Evolutionary conservation across 2,113 vertebrate species (phyloP), one percentile per base, ranked within the genome.

Genomic region (Aplodontia rufa): DNA sequence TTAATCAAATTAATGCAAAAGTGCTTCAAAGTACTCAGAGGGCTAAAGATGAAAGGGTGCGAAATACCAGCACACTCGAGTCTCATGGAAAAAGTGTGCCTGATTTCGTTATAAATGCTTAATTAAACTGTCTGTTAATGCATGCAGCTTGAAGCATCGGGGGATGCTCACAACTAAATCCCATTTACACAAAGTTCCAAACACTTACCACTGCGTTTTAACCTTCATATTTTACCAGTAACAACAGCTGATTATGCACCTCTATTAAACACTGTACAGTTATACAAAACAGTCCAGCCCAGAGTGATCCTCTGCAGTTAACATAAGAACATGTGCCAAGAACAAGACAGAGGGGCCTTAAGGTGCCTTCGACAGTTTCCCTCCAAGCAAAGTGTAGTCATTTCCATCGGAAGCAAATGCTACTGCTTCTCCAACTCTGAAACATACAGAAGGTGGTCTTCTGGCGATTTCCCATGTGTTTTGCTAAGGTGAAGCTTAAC

Each of bases 401-500:
- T 96, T 96, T 97, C 92, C 92, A 94, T 97, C 93, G 68, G 97
- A 97, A 98, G 98, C 98, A 97, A 98, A 98, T n/a, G 99, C 99
- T 99, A 99, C 99, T 99, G 99, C 98, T 99, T 99, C 97, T 99
- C 99, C 92, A 99, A 98, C 98, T 99, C 99, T 0, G 98, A 99
- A 96, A 99, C 99, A 12, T 99, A 99, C 98, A 99, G 99, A 95
- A 99, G 99, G 97, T 99, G 99, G 98, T 99, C 99, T 98, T 99
- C 99, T 0, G 99, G 99, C 69, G 99, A 99, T 97, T 99, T 99
- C 87, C 99, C 99, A 11, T 99, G 99, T 97, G 99, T 99, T 99
- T 99, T 99, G 98, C 99, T 99, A 98, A 99, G 99, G 98, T 99
- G 99, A 91, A 99, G 99, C 98, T 99, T 99, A 93, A 99, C 99